Evolutionary conservation across 2,113 vertebrate species (phyloP).

Genomic region (Emberiza fucata): DNA sequence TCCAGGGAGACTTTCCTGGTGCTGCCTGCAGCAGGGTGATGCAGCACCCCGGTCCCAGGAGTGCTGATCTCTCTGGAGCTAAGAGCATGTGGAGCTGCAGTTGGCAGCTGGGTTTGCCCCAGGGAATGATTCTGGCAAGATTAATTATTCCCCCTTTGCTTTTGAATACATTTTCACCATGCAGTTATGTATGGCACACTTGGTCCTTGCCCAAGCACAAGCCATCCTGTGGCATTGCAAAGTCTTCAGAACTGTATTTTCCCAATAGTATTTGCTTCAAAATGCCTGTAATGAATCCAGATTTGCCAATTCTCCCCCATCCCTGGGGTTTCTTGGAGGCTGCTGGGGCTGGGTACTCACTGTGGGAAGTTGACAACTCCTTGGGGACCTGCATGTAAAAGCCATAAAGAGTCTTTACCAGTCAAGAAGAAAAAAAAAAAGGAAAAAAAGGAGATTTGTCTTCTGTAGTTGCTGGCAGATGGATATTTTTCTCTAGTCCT

Average conservation of each 20-base stretch:
- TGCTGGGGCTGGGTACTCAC: fast-evolving
- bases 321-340: fast-evolving
- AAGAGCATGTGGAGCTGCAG: background rate
- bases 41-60: background rate
- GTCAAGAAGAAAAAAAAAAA: background rate
- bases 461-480: background rate
- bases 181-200: fast-evolving
- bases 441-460: background rate
- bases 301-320: background rate
- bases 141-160: background rate
- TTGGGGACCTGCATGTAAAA: background rate
- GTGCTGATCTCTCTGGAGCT: background rate
- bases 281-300: background rate
- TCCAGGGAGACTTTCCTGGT: background rate
- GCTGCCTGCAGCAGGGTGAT: fast-evolving
- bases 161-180: background rate
- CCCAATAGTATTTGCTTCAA: background rate
- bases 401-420: background rate
- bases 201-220: background rate
- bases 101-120: background rate
- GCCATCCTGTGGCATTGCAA: background rate
- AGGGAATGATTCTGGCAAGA: background rate
- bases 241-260: fast-evolving
- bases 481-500: constrained; percentile 27
- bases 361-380: background rate